Evolutionary conservation across 2,113 vertebrate species (phyloP).

Genomic region (Gavialis gangeticus): DNA sequence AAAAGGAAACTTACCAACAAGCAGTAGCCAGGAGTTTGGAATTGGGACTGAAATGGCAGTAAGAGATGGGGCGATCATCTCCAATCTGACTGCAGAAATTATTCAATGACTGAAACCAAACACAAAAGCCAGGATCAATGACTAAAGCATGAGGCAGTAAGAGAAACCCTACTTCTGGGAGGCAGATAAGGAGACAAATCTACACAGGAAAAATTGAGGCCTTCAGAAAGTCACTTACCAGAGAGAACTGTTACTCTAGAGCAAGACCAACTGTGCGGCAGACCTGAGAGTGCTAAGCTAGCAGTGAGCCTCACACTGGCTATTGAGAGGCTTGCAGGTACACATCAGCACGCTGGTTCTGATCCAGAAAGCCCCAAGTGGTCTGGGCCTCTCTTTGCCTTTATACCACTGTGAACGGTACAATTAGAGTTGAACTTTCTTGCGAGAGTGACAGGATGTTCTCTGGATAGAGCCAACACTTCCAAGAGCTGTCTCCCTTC

Average conservation of each 20-base stretch:
- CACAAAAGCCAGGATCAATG: background rate
- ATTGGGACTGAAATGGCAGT: slow-evolving; percentile 96
- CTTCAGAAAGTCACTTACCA: background rate
- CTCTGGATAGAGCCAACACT: slow-evolving; percentile 16
- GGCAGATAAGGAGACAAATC: background rate
- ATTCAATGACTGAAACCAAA: slow-evolving; percentile 89
- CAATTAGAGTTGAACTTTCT: background rate
- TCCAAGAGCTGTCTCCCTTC: background rate
- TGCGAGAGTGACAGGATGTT: fast-evolving
- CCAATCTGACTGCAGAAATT: slow-evolving; percentile 99
- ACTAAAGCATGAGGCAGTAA: fast-evolving
- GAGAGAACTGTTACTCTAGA: background rate
- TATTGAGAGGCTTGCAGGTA: fast-evolving
- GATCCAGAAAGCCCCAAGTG: background rate
- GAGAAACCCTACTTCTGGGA: background rate
- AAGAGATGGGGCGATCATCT: slow-evolving; percentile 96
- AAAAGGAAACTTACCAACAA: slow-evolving; percentile 87
- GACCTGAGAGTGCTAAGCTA: background rate
- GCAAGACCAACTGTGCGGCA: background rate
- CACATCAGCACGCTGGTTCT: background rate
- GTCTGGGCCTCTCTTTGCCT: background rate
- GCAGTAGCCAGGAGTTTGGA: slow-evolving; percentile 93
- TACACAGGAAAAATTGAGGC: background rate
- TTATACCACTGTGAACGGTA: background rate
- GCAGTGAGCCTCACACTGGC: fast-evolving